These are phyloP conservation scores for Amazona vittata DNA, from an alignment of 2,113 vertebrate species.

Conservation along the genomic window DNA sequence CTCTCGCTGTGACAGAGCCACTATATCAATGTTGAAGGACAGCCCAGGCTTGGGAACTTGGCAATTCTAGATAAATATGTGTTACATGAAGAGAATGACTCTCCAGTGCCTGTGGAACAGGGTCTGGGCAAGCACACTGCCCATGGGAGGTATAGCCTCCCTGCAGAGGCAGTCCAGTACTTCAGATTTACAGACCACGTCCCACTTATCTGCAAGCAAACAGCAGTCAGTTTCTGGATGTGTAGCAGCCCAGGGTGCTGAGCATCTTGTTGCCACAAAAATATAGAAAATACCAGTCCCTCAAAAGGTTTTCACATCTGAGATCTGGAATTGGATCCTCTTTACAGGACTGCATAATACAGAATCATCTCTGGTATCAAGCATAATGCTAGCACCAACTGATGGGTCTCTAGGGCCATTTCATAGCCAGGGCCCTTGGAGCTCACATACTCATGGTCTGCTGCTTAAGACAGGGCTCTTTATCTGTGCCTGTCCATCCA, in stretches of 20 bases:
- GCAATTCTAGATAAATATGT: background rate
- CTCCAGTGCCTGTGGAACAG: background rate
- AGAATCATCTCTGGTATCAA: background rate
- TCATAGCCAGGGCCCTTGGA: background rate
- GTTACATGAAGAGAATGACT: background rate
- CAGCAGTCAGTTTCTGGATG: background rate
- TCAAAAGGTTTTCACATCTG: background rate
- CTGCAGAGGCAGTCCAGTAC: background rate
- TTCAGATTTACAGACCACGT: background rate
- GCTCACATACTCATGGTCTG: accelerated
- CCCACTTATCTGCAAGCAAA: conserved; percentile 35
- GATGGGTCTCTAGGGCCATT: background rate
- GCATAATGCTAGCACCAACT: background rate
- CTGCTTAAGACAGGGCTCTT: background rate
- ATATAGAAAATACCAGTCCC: background rate
- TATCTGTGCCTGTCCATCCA: background rate
- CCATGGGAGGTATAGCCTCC: background rate
- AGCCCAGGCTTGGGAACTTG: accelerated
- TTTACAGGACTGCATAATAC: background rate
- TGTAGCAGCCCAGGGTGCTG: background rate
- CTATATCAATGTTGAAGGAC: background rate
- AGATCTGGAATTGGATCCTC: background rate
- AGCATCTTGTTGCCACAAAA: background rate
- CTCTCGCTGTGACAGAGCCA: background rate
- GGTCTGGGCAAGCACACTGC: background rate